phyloP scores from a whole-genome alignment of 2,113 vertebrate genomes.

The Nycticorax nycticorax region DNA sequence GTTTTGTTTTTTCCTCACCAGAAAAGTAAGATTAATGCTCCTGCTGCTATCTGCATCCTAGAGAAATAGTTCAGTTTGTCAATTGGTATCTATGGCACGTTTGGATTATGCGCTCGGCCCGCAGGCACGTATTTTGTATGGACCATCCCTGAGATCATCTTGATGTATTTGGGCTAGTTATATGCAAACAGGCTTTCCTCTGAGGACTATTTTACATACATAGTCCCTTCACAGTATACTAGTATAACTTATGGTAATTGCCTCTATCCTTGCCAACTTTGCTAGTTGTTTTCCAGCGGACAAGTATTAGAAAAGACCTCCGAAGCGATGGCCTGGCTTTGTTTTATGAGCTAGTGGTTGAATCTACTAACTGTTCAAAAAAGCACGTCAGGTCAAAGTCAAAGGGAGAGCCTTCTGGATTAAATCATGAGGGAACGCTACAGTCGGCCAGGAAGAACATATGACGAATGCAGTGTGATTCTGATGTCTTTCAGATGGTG shows the following conservation, averaged over 20 bases:
- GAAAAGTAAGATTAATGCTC: neutral
- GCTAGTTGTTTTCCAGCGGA: neutral
- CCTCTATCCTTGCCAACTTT: neutral
- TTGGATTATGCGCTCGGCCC: neutral
- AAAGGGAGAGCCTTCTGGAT: neutral
- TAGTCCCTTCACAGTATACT: neutral
- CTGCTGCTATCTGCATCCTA: neutral
- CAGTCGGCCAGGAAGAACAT: neutral
- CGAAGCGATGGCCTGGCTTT: neutral
- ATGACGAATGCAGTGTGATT: neutral
- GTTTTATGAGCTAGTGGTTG: neutral
- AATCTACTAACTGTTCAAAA: neutral
- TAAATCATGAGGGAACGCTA: neutral
- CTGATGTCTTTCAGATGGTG: neutral
- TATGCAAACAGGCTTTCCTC: neutral
- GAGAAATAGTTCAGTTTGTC: neutral
- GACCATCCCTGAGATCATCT: neutral
- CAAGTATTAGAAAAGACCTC: neutral
- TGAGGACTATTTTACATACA: neutral
- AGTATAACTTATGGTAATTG: neutral
- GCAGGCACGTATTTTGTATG: rapidly evolving
- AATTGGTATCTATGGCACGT: neutral
- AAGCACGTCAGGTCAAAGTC: neutral
- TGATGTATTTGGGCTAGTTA: neutral
- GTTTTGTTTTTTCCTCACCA: neutral